Conservation (phyloP, 2,888 invertebrate species). For the Drosophila paramelanica region DNA sequence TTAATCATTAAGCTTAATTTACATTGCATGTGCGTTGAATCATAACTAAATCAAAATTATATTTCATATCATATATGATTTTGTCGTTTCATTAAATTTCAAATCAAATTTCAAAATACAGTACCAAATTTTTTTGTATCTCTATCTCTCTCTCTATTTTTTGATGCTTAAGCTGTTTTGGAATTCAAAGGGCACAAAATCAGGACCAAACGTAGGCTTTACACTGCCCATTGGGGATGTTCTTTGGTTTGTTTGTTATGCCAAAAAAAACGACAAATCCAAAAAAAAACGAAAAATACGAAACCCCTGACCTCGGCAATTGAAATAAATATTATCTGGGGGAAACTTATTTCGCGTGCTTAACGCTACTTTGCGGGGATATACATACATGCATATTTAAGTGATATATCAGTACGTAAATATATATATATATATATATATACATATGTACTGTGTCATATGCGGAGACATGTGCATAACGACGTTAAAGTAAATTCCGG, state of each 20-base stretch:
- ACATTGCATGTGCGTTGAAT: not conserved
- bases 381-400: conserved; percentile 2
- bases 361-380: conserved; percentile 19
- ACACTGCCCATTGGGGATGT: not conserved
- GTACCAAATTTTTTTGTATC: not conserved
- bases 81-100: not conserved
- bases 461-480: conserved; percentile 12
- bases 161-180: not conserved
- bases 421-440: not conserved
- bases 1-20: not conserved
- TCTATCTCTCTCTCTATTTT: not conserved
- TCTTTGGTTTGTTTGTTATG: conserved; percentile 4
- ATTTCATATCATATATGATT: not conserved
- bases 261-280: not conserved
- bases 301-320: conserved; percentile 41
- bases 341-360: conserved; percentile 30
- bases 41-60: not conserved
- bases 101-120: not conserved
- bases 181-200: not conserved
- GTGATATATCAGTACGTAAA: not conserved
- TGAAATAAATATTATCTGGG: conserved; percentile 33
- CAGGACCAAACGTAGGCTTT: not conserved
- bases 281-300: not conserved
- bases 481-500: conserved; percentile 36
- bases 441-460: not conserved